Percentiles rank a stretch among this genome's conserved stretches.
phyloP scores from a whole-genome alignment of 2,888 invertebrate species.

The Andrena minutula region DNA sequence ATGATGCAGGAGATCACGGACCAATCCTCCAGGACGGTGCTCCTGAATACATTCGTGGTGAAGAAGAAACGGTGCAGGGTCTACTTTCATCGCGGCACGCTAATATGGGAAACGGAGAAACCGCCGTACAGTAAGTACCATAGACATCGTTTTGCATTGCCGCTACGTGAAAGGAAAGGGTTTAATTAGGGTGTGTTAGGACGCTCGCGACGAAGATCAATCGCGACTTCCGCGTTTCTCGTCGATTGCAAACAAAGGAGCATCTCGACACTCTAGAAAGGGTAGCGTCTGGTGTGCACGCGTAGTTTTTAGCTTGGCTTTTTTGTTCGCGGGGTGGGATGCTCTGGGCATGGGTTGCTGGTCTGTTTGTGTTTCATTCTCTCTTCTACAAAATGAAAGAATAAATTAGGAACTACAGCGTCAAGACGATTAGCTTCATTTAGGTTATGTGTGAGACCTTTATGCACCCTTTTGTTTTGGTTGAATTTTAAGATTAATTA shows the following conservation, averaged over 20 bases:
- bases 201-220: background rate
- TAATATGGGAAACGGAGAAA: constrained; percentile 88
- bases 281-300: background rate
- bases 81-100: constrained; percentile 87
- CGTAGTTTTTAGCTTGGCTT: background rate
- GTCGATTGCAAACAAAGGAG: constrained; percentile 18
- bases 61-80: constrained; percentile 88
- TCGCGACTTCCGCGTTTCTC: background rate
- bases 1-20: constrained; percentile 77
- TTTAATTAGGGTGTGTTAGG: background rate
- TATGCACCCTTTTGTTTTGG: too few relatives aligned
- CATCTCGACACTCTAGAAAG: background rate
- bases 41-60: constrained; percentile 87
- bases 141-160: background rate
- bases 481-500: too few relatives aligned
- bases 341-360: background rate
- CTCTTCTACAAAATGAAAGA: too few relatives aligned
- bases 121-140: constrained; percentile 86
- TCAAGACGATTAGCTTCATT: too few relatives aligned
- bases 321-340: background rate
- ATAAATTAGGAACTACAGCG: too few relatives aligned
- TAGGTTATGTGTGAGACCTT: too few relatives aligned
- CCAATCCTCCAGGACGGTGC: constrained; percentile 79
- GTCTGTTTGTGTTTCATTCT: too few relatives aligned
- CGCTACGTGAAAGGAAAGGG: background rate